These are phyloP conservation scores for Heliconius hermathena DNA, from an alignment of 1,140 invertebrate genomes.

Conservation along the genomic window DNA sequence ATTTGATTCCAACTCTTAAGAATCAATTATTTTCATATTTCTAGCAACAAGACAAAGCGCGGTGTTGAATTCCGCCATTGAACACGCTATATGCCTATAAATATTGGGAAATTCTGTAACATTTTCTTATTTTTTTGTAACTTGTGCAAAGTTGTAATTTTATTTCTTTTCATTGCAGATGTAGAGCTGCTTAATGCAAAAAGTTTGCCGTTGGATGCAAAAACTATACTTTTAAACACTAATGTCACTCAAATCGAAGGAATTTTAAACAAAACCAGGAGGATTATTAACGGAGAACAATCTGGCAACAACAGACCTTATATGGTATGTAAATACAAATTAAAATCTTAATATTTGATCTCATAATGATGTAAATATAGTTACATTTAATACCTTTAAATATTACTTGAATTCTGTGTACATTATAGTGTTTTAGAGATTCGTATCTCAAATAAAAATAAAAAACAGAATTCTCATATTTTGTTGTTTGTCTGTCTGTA, in stretches of 20 bases:
- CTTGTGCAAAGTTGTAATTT: no score
- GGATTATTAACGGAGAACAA: slow-evolving; percentile 54
- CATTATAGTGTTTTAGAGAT: no score
- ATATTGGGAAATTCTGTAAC: no score
- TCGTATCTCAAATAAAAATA: no score
- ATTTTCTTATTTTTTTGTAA: no score
- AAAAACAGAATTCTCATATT: no score
- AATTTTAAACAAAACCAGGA: slow-evolving; percentile 50
- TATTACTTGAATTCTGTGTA: no score
- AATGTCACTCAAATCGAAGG: slow-evolving; percentile 44
- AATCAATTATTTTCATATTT: not conserved
- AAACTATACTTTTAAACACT: slow-evolving; percentile 43
- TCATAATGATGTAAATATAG: no score
- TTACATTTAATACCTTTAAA: no score
- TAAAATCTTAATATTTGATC: no score
- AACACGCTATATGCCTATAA: not conserved
- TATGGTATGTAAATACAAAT: slow-evolving; percentile 46
- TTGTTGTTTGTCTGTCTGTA: no score
- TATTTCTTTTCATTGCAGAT: slow-evolving; percentile 24
- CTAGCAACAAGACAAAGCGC: not conserved
- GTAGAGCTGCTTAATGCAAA: slow-evolving; percentile 40
- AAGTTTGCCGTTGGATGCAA: slow-evolving; percentile 42
- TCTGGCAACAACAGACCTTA: slow-evolving; percentile 48
- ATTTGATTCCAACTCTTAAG: not conserved
- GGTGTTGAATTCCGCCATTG: not conserved